Evolutionary conservation across 1,140 invertebrate genomes (phyloP), one percentile per base, ranked within the genome.

Genomic region (Hypothenemus hampei): DNA sequence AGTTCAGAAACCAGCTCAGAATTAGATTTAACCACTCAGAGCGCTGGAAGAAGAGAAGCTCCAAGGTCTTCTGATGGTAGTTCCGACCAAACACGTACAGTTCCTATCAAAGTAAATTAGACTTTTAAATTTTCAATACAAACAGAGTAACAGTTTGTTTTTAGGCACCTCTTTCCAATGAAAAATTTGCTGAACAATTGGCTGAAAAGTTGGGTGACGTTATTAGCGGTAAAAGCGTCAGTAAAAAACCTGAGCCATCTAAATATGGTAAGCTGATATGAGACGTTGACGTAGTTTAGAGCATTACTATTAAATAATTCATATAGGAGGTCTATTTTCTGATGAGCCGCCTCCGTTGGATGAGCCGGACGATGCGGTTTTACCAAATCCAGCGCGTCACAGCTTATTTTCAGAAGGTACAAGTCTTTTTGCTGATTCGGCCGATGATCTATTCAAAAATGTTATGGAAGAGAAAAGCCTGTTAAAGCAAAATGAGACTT

Each of bases 181-280:
- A 44, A 29, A 77, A 73, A 59, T 79, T 82, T 62, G 81, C 80
- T 0, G 78, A 80, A 43, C 79, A 82, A 61, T 66, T 84, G 37
- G 79, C 80, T 2, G 75, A 79, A 31, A 75, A 80, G 61, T 65
- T 83, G 3, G 78, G 75, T 7, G 77, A 69, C 43, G 75, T 76
- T 36, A 43, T 73, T 57, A 69, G 10, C 36, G 57, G 55, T 20
- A 11, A 19, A 53, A 56, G 18, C n/a, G n/a, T n/a, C 6, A 51
- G 19, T 35, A 22, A 33, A 16, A 31, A 21, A 4, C 10, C 35
- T 8, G 59, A 65, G 21, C 43, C 16, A 44, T 18, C 44, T 40
- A 46, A 19, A 22, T 44, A 57, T 44, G 47, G 47, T 50, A 50
- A 18, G 21, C n/a, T 29, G 40, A 13, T 31, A 11, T 31, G 3